These are phyloP conservation scores for Psilanteris sp. DNA, from an alignment of 1,140 invertebrate genomes.

Conservation along the genomic window DNA sequence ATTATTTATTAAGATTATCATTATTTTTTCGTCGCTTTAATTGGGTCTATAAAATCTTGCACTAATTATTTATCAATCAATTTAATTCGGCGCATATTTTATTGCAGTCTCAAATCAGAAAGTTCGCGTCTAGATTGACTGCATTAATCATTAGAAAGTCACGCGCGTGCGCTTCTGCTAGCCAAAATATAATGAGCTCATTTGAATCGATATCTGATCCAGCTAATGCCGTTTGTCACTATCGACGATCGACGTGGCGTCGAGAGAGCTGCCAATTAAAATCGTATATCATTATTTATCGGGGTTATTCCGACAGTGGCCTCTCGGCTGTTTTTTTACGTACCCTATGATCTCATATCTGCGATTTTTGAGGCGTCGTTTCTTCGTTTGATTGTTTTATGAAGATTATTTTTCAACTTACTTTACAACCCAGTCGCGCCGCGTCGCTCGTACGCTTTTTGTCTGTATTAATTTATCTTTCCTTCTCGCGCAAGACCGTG, in stretches of 20 bases:
- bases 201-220: conserved; percentile 75
- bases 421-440: no score
- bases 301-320: conserved; percentile 55
- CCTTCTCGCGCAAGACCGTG: neutral
- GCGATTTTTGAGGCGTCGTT: conserved; percentile 10
- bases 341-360: conserved; percentile 15
- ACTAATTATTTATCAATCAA: conserved; percentile 25
- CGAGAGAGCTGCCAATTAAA: conserved; percentile 69
- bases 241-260: conserved; percentile 64
- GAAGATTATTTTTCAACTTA: no score
- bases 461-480: conserved; percentile 14
- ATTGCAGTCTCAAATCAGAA: neutral
- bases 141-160: conserved; percentile 72
- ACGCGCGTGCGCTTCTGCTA: conserved; percentile 63
- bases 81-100: conserved; percentile 1
- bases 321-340: conserved; percentile 18
- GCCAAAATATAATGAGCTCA: conserved; percentile 74
- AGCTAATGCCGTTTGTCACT: conserved; percentile 70
- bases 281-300: conserved; percentile 73
- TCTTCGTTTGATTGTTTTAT: no score
- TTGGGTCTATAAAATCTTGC: no score
- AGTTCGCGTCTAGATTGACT: conserved; percentile 35
- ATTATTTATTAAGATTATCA: no score
- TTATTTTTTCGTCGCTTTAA: no score
- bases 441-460: no score